A percentile compares a stretch with the other conserved stretches of the same genome.
phyloP scores from a whole-genome alignment of 2,888 invertebrate species.

The Slavum lentiscoides region DNA sequence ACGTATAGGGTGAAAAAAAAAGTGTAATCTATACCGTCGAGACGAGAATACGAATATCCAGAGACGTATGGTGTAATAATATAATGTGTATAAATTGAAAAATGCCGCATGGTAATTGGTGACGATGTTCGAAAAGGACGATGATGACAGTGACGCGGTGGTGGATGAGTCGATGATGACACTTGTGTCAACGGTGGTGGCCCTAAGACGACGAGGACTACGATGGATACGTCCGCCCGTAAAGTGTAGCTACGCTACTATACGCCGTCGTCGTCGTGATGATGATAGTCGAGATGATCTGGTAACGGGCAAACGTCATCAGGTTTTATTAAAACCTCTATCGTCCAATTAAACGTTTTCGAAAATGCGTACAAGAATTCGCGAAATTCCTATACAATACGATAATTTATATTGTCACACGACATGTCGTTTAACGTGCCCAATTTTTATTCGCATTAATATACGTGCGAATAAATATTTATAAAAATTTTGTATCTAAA shows the following conservation, averaged over 20 bases:
- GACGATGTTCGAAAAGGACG: background rate
- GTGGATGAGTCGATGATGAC: conserved; percentile 3
- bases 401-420: background rate
- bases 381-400: too few species aligned
- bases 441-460: too few species aligned
- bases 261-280: too few species aligned
- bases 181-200: background rate
- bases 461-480: too few species aligned
- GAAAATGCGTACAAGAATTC: too few species aligned
- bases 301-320: background rate
- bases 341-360: background rate
- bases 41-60: background rate
- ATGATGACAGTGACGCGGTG: too few species aligned
- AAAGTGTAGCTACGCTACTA: background rate
- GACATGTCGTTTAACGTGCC: too few species aligned
- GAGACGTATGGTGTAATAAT: background rate
- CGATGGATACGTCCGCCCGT: background rate
- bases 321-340: background rate
- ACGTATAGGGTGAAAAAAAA: background rate
- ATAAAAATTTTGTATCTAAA: too few species aligned
- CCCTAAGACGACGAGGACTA: background rate
- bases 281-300: too few species aligned
- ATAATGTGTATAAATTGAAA: background rate
- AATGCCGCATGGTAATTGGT: conserved; percentile 8
- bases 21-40: background rate